Percentiles rank a stretch among this genome's conserved stretches.
Conservation (phyloP, 2,888 invertebrate species). For the Pherbina coryleti region DNA sequence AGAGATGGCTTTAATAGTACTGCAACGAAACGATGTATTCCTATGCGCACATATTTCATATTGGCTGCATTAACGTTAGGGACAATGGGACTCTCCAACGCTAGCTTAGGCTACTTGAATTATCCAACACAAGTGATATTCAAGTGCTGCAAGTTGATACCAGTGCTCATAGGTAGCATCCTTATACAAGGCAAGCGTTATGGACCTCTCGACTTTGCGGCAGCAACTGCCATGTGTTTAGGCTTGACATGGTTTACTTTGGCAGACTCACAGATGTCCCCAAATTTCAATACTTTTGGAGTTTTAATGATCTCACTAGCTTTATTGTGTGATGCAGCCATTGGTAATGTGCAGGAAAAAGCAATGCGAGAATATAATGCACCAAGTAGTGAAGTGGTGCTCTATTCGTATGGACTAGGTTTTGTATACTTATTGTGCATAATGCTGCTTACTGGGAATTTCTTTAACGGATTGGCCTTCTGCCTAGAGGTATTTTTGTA, state of each 20-base stretch:
- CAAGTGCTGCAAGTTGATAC: slow-evolving; percentile 97
- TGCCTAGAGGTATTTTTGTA: slow-evolving; percentile 78
- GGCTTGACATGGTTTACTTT: slow-evolving; percentile 93
- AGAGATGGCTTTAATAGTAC: slow-evolving; percentile 53
- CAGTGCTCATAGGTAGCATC: slow-evolving; percentile 94
- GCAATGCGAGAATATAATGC: slow-evolving; percentile 88
- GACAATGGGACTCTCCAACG: slow-evolving; percentile 96
- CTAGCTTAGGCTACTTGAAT: slow-evolving; percentile 93
- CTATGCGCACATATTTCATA: slow-evolving; percentile 82
- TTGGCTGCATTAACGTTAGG: slow-evolving; percentile 90
- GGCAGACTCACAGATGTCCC: slow-evolving; percentile 81
- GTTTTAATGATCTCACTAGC: slow-evolving; percentile 86
- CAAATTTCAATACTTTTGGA: slow-evolving; percentile 80
- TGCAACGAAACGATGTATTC: slow-evolving; percentile 80
- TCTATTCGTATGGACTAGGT: slow-evolving; percentile 92
- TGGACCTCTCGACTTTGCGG: slow-evolving; percentile 84
- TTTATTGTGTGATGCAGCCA: slow-evolving; percentile 92
- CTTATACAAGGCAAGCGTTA: slow-evolving; percentile 91
- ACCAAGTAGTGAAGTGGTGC: slow-evolving; percentile 90
- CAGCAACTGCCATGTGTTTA: slow-evolving; percentile 88
- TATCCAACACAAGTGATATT: slow-evolving; percentile 98
- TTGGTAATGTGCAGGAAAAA: slow-evolving; percentile 97
- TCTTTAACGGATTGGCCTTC: slow-evolving; percentile 81
- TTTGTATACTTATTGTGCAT: slow-evolving; percentile 84
- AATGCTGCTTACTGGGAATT: slow-evolving; percentile 79